Conservation (phyloP, 2,888 invertebrate genomes). For the Syrista parreyssii region DNA sequence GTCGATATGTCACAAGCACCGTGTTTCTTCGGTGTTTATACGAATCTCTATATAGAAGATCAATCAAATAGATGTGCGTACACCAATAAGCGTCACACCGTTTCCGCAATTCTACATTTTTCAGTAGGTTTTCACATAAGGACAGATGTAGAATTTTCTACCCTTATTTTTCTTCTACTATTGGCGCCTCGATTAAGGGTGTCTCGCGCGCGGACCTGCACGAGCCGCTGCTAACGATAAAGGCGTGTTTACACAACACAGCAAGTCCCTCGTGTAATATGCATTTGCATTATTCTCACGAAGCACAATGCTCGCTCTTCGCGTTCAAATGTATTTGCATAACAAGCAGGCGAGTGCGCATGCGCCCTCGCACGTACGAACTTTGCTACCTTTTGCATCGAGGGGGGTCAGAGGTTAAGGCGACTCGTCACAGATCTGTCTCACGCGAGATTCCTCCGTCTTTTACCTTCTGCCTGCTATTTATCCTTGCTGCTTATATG, state of each 20-base stretch:
- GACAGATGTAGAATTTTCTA: not conserved
- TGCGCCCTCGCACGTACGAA: conserved; percentile 25
- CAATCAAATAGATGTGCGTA: too few species aligned
- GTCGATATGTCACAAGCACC: conserved; percentile 46
- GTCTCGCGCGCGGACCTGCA: too few species aligned
- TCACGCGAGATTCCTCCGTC: conserved; percentile 14
- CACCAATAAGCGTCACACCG: too few species aligned
- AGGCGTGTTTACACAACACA: conserved; percentile 3
- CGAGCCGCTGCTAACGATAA: too few species aligned
- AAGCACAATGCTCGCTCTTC: conserved; percentile 9
- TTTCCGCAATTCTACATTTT: too few species aligned
- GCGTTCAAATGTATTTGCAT: conserved; percentile 26
- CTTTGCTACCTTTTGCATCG: conserved; percentile 18
- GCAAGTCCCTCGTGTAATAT: conserved; percentile 29
- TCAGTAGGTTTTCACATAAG: too few species aligned
- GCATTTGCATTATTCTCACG: conserved; percentile 31
- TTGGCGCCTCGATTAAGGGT: too few species aligned
- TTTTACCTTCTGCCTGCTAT: too few species aligned
- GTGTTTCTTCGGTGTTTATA: too few species aligned
- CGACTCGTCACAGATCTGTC: conserved; percentile 37
- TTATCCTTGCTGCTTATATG: too few species aligned
- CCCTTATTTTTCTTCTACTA: not conserved
- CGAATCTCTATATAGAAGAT: too few species aligned
- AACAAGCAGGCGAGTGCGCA: conserved; percentile 31
- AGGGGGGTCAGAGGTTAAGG: conserved; percentile 37